phyloP scores from a whole-genome alignment of 2,797 vertebrate genomes.

The Catamblyrhynchus diadema region DNA sequence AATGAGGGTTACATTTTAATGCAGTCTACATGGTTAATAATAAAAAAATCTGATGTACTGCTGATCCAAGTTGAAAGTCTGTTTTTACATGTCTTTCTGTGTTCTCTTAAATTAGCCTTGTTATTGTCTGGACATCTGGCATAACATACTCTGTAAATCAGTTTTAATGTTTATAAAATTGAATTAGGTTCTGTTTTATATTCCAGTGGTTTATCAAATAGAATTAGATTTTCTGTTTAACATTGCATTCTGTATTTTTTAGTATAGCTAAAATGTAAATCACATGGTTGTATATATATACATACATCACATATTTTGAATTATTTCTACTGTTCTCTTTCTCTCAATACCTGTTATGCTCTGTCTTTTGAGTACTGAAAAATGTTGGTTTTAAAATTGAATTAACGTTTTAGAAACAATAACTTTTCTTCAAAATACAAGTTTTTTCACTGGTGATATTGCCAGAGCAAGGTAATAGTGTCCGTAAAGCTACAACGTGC shows the following conservation, averaged over 20 bases:
- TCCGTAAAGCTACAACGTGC: not conserved
- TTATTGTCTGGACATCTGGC: not conserved
- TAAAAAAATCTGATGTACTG: not conserved
- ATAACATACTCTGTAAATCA: not conserved
- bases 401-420: not conserved
- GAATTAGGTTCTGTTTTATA: not conserved
- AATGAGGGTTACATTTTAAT: not conserved
- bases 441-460: not conserved
- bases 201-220: not conserved
- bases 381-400: not conserved
- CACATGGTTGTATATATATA: not conserved
- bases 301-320: not conserved
- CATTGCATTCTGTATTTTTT: not conserved
- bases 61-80: not conserved
- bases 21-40: not conserved
- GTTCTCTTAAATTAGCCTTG: not conserved
- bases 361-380: not conserved
- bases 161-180: not conserved
- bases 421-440: not conserved
- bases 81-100: not conserved
- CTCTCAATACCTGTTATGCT: not conserved
- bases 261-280: not conserved
- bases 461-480: not conserved
- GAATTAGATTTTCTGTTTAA: not conserved
- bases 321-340: not conserved